phyloP scores from a whole-genome alignment of 2,888 invertebrate genomes.

The Perizoma flavofasciatum region DNA sequence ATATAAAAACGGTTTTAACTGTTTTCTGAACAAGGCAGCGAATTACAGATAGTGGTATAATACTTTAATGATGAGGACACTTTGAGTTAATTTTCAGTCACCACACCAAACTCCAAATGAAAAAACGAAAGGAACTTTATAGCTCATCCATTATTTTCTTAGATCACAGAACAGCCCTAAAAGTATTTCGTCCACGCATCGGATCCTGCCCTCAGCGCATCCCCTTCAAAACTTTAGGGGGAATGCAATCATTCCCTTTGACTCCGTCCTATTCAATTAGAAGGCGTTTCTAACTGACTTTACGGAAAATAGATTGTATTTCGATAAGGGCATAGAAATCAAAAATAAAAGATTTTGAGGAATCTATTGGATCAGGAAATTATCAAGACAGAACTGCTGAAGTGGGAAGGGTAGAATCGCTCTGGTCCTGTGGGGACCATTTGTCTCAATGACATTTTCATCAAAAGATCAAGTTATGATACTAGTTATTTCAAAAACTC shows the following conservation, averaged over 20 bases:
- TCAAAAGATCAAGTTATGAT: too few relatives aligned
- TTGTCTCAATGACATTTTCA: too few relatives aligned
- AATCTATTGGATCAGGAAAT: conserved; percentile 19
- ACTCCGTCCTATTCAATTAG: conserved; percentile 83
- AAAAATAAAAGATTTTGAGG: conserved; percentile 29
- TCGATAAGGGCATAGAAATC: conserved; percentile 37
- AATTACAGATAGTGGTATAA: too few relatives aligned
- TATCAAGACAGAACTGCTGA: background rate
- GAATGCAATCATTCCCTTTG: conserved; percentile 81
- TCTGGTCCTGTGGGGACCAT: too few relatives aligned
- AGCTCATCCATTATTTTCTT: conserved; percentile 37
- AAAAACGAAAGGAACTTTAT: background rate
- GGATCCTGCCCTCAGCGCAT: conserved; percentile 66
- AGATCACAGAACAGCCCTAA: conserved; percentile 52
- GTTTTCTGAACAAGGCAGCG: too few relatives aligned
- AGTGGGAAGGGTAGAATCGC: background rate
- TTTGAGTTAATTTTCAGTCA: too few relatives aligned
- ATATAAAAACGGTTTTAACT: too few relatives aligned
- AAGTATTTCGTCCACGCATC: conserved; percentile 78
- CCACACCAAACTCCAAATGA: too few relatives aligned
- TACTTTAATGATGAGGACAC: too few relatives aligned
- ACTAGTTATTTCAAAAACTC: too few relatives aligned
- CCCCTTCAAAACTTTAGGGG: conserved; percentile 74
- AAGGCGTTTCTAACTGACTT: conserved; percentile 74
- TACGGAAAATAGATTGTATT: conserved; percentile 54